phyloP scores from a whole-genome alignment of 1,140 invertebrate species.

The Ptiloglossa arizonensis region DNA sequence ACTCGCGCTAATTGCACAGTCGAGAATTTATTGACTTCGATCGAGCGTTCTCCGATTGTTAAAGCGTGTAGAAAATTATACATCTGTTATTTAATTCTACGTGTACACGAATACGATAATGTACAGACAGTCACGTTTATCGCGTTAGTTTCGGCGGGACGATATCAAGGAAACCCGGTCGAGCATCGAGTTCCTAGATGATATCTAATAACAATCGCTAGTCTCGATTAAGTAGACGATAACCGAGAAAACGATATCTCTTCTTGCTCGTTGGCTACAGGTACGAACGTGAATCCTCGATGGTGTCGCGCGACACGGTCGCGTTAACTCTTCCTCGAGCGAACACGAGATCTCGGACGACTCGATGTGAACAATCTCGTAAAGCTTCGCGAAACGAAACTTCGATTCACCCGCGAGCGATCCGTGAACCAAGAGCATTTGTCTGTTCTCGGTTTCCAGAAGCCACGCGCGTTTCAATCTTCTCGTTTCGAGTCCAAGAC shows the following conservation, averaged over 20 bases:
- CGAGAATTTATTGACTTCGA: too few relatives aligned
- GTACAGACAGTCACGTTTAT: not conserved
- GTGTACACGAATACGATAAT: too few relatives aligned
- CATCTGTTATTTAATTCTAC: not conserved
- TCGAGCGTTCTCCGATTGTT: too few relatives aligned
- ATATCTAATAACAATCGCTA: not conserved
- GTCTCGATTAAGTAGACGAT: not conserved
- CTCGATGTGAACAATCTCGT: not conserved
- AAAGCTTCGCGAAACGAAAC: too few relatives aligned
- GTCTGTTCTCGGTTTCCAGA: too few relatives aligned
- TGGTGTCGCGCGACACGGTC: not conserved
- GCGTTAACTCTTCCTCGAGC: too few relatives aligned
- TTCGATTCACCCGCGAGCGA: too few relatives aligned
- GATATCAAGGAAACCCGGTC: slow-evolving; percentile 9
- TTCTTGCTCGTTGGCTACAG: not conserved
- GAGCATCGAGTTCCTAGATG: not conserved
- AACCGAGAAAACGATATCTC: not conserved
- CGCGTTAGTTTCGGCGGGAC: too few relatives aligned
- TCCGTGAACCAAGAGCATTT: too few relatives aligned
- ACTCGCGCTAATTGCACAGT: too few relatives aligned
- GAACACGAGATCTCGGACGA: not conserved
- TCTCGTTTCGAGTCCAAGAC: not conserved
- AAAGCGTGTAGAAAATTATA: too few relatives aligned
- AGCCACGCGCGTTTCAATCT: too few relatives aligned
- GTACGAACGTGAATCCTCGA: not conserved